These are phyloP conservation scores for Aphelenchoides besseyi DNA, from an alignment of 1,140 invertebrate species.

Conservation along the genomic window DNA sequence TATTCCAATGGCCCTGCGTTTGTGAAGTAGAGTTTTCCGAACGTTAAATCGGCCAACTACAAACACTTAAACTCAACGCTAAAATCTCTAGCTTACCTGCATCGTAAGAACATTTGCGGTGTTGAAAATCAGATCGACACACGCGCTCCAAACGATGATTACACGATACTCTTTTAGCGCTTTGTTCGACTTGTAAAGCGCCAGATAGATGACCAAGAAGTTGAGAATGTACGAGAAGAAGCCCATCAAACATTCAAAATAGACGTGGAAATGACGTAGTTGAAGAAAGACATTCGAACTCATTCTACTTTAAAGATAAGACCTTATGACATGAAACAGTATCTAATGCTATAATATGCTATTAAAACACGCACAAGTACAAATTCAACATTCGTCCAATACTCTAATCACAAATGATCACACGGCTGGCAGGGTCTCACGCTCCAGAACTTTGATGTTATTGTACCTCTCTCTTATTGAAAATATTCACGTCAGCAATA, in stretches of 20 bases:
- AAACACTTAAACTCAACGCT: neutral
- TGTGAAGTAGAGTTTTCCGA: constrained; percentile 12
- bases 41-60: constrained; percentile 7
- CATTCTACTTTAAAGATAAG: neutral
- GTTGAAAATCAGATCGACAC: constrained; percentile 21
- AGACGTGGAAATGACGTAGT: constrained; percentile 5
- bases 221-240: constrained; percentile 16
- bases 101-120: constrained; percentile 13
- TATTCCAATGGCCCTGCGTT: neutral
- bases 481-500: too few relatives aligned
- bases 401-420: too few relatives aligned
- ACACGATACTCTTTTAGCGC: neutral
- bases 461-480: too few relatives aligned
- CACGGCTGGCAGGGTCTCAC: too few relatives aligned
- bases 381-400: too few relatives aligned
- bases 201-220: constrained; percentile 11
- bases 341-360: too few relatives aligned
- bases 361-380: too few relatives aligned
- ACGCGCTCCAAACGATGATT: constrained; percentile 9
- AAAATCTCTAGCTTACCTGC: neutral
- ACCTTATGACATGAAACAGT: too few relatives aligned
- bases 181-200: neutral
- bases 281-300: neutral
- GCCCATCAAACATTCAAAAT: neutral
- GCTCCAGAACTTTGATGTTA: too few relatives aligned